These are phyloP conservation scores for Orthonyx spaldingii DNA, from an alignment of 2,113 vertebrate genomes.

Conservation along the genomic window DNA sequence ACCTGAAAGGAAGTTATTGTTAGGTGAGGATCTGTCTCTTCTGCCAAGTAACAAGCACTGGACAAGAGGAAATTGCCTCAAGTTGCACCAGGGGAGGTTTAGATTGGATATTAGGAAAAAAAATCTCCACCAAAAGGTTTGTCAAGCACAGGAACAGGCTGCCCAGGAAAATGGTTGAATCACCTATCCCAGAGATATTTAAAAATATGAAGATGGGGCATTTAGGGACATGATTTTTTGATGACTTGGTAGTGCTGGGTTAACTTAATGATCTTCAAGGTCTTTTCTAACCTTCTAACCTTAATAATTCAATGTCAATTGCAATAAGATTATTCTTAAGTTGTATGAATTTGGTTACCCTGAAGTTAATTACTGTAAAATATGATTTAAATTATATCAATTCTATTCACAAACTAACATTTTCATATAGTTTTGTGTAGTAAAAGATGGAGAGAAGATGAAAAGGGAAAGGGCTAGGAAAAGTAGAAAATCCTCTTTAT, in stretches of 20 bases:
- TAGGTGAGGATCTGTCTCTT: background rate
- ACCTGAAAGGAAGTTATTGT: background rate
- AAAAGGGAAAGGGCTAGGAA: background rate
- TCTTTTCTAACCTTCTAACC: background rate
- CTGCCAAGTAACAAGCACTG: background rate
- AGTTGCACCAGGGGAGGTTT: background rate
- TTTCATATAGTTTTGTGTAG: background rate
- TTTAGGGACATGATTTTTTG: background rate
- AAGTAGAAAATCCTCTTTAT: background rate
- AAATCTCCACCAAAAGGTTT: background rate
- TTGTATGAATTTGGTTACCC: background rate
- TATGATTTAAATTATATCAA: background rate
- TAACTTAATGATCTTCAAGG: background rate
- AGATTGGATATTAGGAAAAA: background rate
- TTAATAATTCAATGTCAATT: background rate
- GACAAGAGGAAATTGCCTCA: background rate
- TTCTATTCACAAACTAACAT: background rate
- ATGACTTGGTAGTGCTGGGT: background rate
- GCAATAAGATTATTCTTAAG: background rate
- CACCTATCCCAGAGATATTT: background rate
- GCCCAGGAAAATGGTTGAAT: background rate
- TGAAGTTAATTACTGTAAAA: background rate
- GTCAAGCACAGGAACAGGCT: background rate
- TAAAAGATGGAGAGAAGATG: background rate
- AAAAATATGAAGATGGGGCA: background rate